Conservation (phyloP, 1,140 invertebrate genomes). For the Pseudomyrmex sp. region DNA sequence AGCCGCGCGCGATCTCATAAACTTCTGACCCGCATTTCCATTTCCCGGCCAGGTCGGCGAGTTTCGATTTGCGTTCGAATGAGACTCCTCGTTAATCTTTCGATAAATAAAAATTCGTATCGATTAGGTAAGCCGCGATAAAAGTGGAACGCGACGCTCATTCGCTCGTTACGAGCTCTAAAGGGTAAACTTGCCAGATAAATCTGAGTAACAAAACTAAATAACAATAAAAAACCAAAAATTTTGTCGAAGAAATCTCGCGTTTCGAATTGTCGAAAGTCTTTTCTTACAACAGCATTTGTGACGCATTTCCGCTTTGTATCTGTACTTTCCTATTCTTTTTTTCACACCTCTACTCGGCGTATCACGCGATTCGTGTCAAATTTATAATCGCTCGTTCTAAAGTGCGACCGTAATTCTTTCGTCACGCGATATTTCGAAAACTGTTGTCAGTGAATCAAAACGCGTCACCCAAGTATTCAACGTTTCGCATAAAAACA, state of each 20-base stretch:
- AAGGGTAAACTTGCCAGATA: conserved; percentile 25
- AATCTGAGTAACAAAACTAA: conserved; percentile 22
- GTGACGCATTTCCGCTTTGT: conserved; percentile 4
- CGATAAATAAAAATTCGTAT: conserved; percentile 70
- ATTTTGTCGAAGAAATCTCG: too few species aligned
- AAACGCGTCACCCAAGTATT: conserved; percentile 47
- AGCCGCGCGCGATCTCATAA: conserved; percentile 40
- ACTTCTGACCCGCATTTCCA: conserved; percentile 57
- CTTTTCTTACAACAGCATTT: background rate
- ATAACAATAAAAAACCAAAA: too few species aligned
- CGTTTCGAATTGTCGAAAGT: too few species aligned
- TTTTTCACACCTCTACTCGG: background rate
- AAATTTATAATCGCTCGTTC: conserved; percentile 46
- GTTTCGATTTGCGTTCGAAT: conserved; percentile 52
- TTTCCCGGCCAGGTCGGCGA: conserved; percentile 4
- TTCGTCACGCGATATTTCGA: conserved; percentile 51
- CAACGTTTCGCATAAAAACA: conserved; percentile 18
- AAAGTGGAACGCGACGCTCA: conserved; percentile 5
- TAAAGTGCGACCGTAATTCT: conserved; percentile 1
- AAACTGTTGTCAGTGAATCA: background rate
- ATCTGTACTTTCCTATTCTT: background rate
- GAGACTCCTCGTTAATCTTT: conserved; percentile 24
- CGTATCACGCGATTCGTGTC: conserved; percentile 37
- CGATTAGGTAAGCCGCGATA: conserved; percentile 30
- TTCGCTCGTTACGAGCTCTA: conserved; percentile 32